Conservation (phyloP, 2,113 vertebrate genomes). For the Ophthalmolycus amberensis region DNA sequence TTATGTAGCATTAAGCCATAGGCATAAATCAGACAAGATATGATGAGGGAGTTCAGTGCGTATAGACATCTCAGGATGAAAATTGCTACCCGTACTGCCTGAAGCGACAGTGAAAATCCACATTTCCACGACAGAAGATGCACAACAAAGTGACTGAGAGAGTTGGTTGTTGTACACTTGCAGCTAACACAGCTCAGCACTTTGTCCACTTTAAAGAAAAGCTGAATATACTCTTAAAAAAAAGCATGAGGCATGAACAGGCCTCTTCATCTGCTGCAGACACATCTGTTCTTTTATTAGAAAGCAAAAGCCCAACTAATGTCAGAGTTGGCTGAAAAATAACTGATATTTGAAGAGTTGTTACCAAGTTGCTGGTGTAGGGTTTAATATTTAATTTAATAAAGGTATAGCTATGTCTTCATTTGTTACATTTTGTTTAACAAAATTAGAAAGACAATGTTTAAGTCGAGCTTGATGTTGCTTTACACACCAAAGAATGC, state of each 20-base stretch:
- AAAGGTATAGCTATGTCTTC: background rate
- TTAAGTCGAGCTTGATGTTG: background rate
- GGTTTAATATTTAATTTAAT: background rate
- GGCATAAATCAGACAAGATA: background rate
- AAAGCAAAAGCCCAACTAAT: constrained; percentile 6
- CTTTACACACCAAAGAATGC: background rate
- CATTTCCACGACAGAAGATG: constrained; percentile 33
- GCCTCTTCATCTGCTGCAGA: background rate
- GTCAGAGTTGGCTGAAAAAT: background rate
- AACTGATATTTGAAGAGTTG: no score
- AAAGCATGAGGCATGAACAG: background rate
- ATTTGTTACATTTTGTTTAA: background rate
- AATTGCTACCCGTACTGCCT: background rate
- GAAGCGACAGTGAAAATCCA: constrained; percentile 14
- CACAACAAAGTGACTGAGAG: background rate
- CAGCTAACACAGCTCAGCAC: constrained; percentile 32
- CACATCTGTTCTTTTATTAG: constrained; percentile 22
- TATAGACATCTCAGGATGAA: constrained; percentile 7
- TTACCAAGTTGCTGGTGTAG: background rate
- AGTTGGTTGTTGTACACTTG: constrained; percentile 10
- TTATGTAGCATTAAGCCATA: background rate
- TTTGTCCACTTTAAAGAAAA: background rate
- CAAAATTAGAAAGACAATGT: background rate
- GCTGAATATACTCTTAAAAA: background rate
- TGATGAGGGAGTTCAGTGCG: background rate